Evolutionary conservation across 2,888 invertebrate genomes (phyloP).

Genomic region (Thereva nobilitata): DNA sequence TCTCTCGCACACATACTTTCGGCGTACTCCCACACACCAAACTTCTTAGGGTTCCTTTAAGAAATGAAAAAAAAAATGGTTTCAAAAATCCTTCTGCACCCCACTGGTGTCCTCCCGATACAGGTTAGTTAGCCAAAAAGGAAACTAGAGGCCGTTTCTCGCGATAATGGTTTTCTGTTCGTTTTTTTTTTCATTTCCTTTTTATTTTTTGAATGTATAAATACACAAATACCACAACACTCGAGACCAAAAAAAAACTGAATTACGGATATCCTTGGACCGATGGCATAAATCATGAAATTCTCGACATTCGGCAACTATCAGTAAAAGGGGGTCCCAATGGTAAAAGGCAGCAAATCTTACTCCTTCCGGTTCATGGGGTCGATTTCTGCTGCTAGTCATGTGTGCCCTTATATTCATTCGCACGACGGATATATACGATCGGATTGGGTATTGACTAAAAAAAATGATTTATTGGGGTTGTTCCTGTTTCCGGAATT

Average conservation of each 20-base stretch:
- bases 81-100: no score
- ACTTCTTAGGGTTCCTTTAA: no score
- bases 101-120: no score
- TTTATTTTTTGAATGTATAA: no score
- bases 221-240: no score
- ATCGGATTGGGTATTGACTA: conserved; percentile 31
- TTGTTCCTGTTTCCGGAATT: conserved; percentile 19
- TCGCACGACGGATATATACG: conserved; percentile 20
- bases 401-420: not conserved
- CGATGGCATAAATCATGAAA: conserved; percentile 30
- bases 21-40: not conserved
- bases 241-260: no score
- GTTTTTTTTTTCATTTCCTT: no score
- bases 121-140: no score
- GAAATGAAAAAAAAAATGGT: no score
- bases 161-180: no score
- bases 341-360: conserved; percentile 3
- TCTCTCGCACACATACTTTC: conserved; percentile 19
- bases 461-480: conserved; percentile 30
- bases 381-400: conserved; percentile 8
- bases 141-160: no score
- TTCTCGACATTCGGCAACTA: conserved; percentile 26
- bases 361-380: not conserved
- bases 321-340: not conserved
- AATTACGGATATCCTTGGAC: conserved; percentile 11